Evolutionary conservation across 1,140 invertebrate species (phyloP).

Genomic region (Saxidomus purpurata): DNA sequence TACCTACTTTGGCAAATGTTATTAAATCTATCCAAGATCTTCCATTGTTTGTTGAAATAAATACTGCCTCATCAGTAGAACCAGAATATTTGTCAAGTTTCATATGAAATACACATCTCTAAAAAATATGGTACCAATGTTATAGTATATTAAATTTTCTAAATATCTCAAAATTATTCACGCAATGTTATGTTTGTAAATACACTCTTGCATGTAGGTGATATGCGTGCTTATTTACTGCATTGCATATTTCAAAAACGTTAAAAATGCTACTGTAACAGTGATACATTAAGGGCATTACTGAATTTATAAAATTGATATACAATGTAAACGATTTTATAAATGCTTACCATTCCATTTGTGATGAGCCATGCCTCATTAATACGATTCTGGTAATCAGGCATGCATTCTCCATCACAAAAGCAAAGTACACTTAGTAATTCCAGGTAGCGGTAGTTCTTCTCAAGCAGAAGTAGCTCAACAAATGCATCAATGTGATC

Average conservation of each 20-base stretch:
- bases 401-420: conserved; percentile 84
- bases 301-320: too few species aligned
- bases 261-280: too few species aligned
- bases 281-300: too few species aligned
- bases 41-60: conserved; percentile 82
- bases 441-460: conserved; percentile 85
- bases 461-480: conserved; percentile 79
- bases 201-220: too few species aligned
- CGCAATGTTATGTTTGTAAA: too few species aligned
- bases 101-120: conserved; percentile 82
- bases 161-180: too few species aligned
- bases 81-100: conserved; percentile 81
- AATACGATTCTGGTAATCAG: conserved; percentile 85
- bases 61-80: conserved; percentile 77
- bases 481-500: conserved; percentile 84
- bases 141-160: too few species aligned
- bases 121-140: conserved; percentile 41
- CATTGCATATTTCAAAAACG: too few species aligned
- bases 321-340: too few species aligned
- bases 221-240: too few species aligned
- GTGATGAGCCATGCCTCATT: conserved; percentile 81
- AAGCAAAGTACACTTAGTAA: conserved; percentile 84
- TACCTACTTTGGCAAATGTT: conserved; percentile 80
- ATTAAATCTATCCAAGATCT: conserved; percentile 80
- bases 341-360: background rate